phyloP scores from a whole-genome alignment of 1,140 invertebrate genomes.

The Drosophila littoralis region DNA sequence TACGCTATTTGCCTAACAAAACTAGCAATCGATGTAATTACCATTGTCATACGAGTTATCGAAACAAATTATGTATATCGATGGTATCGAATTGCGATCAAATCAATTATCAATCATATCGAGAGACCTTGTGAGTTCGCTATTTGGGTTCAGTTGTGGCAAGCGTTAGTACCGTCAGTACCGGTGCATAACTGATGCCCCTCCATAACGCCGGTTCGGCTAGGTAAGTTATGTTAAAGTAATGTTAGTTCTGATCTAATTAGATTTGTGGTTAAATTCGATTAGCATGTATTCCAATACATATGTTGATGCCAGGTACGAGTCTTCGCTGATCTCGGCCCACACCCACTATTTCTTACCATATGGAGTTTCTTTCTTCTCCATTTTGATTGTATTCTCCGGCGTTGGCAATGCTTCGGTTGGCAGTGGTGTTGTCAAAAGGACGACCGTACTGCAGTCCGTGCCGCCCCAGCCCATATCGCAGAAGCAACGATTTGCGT shows the following conservation, averaged over 20 bases:
- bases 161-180: conserved; percentile 14
- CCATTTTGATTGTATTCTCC: conserved; percentile 87
- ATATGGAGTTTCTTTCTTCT: conserved; percentile 94
- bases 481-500: conserved; percentile 96
- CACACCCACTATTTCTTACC: conserved; percentile 88
- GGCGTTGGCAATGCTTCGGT: conserved; percentile 85
- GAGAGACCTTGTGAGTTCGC: conserved; percentile 55
- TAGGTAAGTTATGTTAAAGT: conserved; percentile 37
- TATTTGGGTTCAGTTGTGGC: conserved; percentile 26
- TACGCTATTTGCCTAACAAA: conserved; percentile 4
- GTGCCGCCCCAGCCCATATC: conserved; percentile 93
- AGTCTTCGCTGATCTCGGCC: conserved; percentile 8
- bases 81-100: conserved; percentile 63
- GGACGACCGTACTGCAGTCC: conserved; percentile 93
- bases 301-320: neutral
- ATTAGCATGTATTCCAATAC: conserved; percentile 20
- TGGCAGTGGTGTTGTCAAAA: conserved; percentile 87
- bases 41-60: conserved; percentile 83
- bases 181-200: conserved; percentile 28
- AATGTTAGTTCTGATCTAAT: conserved; percentile 18
- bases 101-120: conserved; percentile 65
- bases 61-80: conserved; percentile 50
- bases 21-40: conserved; percentile 68
- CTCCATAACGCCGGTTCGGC: conserved; percentile 41
- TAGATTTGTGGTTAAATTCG: conserved; percentile 21